Evolutionary conservation across 2,113 vertebrate genomes (phyloP).

Genomic region (Atlantisia rogersi): DNA sequence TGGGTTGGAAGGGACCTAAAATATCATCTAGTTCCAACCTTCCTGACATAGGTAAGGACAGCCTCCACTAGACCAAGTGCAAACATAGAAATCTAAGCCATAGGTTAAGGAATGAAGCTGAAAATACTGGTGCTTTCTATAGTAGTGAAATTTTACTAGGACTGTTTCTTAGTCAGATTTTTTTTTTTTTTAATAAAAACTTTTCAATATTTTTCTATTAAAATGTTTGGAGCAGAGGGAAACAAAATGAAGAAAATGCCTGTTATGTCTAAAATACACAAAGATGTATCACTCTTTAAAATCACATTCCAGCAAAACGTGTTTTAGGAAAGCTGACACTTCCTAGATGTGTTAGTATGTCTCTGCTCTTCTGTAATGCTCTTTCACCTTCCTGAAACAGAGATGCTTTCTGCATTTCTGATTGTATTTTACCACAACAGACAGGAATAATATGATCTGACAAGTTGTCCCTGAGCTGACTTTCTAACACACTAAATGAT

Average conservation of each 20-base stretch:
- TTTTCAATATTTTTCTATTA: neutral
- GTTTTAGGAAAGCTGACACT: neutral
- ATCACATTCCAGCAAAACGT: neutral
- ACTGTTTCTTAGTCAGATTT: neutral
- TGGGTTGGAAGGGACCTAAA: no score
- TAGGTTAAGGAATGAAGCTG: neutral
- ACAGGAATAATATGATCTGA: neutral
- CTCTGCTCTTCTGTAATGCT: neutral
- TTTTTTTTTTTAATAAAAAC: neutral
- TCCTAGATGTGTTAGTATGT: neutral
- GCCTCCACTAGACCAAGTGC: no score
- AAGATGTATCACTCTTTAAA: neutral
- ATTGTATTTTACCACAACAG: neutral
- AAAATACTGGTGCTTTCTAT: neutral
- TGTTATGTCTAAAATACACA: neutral
- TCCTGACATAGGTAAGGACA: no score
- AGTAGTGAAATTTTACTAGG: neutral
- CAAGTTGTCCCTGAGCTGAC: neutral
- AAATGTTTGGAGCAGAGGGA: neutral
- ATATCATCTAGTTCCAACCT: no score
- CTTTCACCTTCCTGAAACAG: neutral
- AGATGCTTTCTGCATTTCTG: conserved; percentile 13
- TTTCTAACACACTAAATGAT: neutral
- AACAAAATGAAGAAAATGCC: neutral
- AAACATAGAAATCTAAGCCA: neutral